phyloP scores from a whole-genome alignment of 2,888 invertebrate genomes.

The Megamerina dolium region DNA sequence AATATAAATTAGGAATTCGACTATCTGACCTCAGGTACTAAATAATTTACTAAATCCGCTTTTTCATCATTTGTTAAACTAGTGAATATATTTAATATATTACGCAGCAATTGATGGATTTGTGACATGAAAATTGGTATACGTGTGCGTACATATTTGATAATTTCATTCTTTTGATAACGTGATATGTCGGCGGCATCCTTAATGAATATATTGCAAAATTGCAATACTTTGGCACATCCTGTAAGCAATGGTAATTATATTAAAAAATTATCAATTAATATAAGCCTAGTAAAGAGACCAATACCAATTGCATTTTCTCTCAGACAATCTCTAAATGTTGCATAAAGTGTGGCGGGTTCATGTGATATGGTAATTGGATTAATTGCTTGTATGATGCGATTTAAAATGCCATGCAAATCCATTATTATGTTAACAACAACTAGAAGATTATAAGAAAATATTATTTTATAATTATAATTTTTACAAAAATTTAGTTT shows the following conservation, averaged over 20 bases:
- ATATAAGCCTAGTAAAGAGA: neutral
- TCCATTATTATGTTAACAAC: conserved; percentile 59
- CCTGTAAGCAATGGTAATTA: conserved; percentile 35
- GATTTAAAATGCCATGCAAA: conserved; percentile 58
- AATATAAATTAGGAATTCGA: neutral
- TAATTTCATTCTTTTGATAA: conserved; percentile 61
- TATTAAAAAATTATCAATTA: too few relatives aligned
- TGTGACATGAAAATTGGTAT: conserved; percentile 62
- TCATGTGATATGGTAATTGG: conserved; percentile 50
- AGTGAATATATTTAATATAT: conserved; percentile 56
- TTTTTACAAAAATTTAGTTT: conserved; percentile 5
- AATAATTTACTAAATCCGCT: conserved; percentile 58
- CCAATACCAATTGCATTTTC: conserved; percentile 57
- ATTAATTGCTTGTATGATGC: conserved; percentile 57
- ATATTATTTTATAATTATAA: conserved; percentile 1
- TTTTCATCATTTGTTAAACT: conserved; percentile 55
- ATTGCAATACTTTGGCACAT: conserved; percentile 53
- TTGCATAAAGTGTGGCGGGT: conserved; percentile 57
- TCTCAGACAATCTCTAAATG: conserved; percentile 57
- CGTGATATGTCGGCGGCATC: conserved; percentile 57
- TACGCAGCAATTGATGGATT: conserved; percentile 56
- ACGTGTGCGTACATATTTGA: conserved; percentile 60
- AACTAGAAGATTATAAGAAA: conserved; percentile 49
- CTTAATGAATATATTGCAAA: conserved; percentile 62
- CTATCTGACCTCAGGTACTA: conserved; percentile 59